Base-by-base conservation (phyloP, 2,113 vertebrate species). In the Cairina moschata region DNA sequence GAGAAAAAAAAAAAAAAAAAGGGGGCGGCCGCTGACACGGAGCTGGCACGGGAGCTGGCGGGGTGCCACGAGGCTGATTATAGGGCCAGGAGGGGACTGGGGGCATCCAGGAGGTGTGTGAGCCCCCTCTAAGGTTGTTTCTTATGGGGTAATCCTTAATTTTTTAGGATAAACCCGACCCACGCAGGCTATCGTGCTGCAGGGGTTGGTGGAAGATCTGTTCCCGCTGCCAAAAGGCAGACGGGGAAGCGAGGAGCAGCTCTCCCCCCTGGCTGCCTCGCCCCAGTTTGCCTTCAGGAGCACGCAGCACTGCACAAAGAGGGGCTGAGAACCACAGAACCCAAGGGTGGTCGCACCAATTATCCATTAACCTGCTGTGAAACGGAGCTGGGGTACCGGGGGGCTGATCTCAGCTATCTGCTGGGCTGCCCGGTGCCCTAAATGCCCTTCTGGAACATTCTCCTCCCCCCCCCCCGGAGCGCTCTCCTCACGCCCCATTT, bases 31-130 rank as follows among this genome's bases (percentile, higher is more conserved):
- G 9, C 56, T 55, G 65, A 58, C 69, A 46, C 18, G 82, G 75
- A 63, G 66, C 18, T 15, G 36, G 65, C 3, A 22, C 1, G 6
- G 83, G 38, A 90, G 67, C 77, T 1, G 54, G 44, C 2, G 4
- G 31, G 3, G 59, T 48, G 17, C 1, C 17, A 5, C 2, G 1
- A 29, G 6, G 26, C 36, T 0, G 4, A 10, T n/a, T 1, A 13
- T 5, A n/a, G 48, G 34, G 40, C 12, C 11, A 7, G 38, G 17
- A 34, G 48, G 60, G 29, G 31, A 62, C 14, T 56, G 0, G 12
- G 25, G 48, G 8, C 28, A 4, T 8, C 28, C 0, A 3, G 42
- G 32, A 59, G 58, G 52, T 54, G 71, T 63, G 16, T 1, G 3
- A 48, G 58, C 58, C 75, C 36, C 42, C 23, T 44, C 13, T 28